These are phyloP conservation scores for Heloderma charlesbogerti DNA, from an alignment of 2,113 vertebrate species.

Conservation along the genomic window DNA sequence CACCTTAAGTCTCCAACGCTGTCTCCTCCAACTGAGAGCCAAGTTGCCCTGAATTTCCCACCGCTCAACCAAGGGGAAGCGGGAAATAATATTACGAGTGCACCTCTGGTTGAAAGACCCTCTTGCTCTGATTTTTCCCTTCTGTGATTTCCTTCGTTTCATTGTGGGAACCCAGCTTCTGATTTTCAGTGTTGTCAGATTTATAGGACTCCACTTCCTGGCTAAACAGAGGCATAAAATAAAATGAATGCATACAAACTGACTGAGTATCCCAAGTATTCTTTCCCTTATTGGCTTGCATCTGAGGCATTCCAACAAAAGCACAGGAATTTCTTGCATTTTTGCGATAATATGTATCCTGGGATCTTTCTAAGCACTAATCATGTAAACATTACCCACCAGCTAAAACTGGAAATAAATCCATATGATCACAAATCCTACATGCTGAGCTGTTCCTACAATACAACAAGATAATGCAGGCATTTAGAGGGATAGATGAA, in stretches of 20 bases:
- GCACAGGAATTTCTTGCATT: slow-evolving; percentile 4
- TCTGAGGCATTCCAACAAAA: not conserved
- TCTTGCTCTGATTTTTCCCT: slow-evolving; percentile 42
- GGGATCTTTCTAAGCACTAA: not conserved
- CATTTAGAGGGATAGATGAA: not conserved
- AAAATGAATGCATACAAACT: slow-evolving; percentile 22
- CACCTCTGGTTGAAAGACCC: slow-evolving; percentile 49
- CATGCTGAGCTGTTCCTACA: not conserved
- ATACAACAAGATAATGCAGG: not conserved
- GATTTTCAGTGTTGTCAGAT: slow-evolving; percentile 24
- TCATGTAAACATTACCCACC: not conserved
- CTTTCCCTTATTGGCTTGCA: slow-evolving; percentile 12
- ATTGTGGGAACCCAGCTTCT: slow-evolving; percentile 22
- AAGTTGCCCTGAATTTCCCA: not conserved
- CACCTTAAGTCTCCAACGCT: not conserved
- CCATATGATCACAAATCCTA: not conserved
- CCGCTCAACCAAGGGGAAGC: not conserved
- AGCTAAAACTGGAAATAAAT: not conserved
- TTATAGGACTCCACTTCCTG: slow-evolving; percentile 23
- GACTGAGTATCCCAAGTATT: not conserved
- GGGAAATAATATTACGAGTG: slow-evolving; percentile 35
- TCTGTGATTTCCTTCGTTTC: slow-evolving; percentile 57
- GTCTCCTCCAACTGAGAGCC: slow-evolving; percentile 9
- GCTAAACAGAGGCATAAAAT: slow-evolving; percentile 44
- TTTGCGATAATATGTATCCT: not conserved